A percentile compares a stretch with the other conserved stretches of the same genome.
Conservation (phyloP, 1,140 invertebrate genomes). For the Condylostylus longicornis region DNA sequence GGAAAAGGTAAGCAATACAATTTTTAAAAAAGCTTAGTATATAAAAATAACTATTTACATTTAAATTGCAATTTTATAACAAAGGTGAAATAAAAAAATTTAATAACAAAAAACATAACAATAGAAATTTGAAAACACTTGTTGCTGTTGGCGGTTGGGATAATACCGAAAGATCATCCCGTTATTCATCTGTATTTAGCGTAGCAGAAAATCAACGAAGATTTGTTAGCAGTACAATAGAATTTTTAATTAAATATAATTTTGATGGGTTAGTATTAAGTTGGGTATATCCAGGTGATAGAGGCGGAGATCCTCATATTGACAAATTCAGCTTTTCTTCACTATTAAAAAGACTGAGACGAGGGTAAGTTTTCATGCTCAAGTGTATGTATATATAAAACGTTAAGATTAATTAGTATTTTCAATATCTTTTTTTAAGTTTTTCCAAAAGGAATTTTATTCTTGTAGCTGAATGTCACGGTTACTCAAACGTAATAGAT, state of each 20-base stretch:
- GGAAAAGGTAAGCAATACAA: too few species aligned
- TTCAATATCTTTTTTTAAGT: too few species aligned
- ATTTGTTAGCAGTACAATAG: constrained; percentile 44
- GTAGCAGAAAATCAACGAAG: constrained; percentile 34
- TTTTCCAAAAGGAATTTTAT: too few species aligned
- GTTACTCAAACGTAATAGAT: too few species aligned
- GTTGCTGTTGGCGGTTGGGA: constrained; percentile 65
- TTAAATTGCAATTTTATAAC: too few species aligned
- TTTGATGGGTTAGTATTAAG: constrained; percentile 72
- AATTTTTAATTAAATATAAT: constrained; percentile 43
- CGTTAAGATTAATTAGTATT: too few species aligned
- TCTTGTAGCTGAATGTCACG: too few species aligned
- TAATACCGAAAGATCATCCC: constrained; percentile 53
- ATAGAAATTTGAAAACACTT: constrained; percentile 49
- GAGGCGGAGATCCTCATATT: constrained; percentile 38
- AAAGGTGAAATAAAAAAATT: constrained; percentile 41
- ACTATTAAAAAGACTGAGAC: constrained; percentile 41
- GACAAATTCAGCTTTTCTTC: constrained; percentile 35
- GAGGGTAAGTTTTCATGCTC: too few species aligned
- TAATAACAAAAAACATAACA: constrained; percentile 42
- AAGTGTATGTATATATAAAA: too few species aligned
- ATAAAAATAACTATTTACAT: too few species aligned
- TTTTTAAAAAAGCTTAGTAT: too few species aligned
- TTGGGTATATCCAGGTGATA: constrained; percentile 65
- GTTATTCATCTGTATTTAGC: constrained; percentile 44